phyloP scores from a whole-genome alignment of 2,113 vertebrate genomes.

The Platichthys stellatus region DNA sequence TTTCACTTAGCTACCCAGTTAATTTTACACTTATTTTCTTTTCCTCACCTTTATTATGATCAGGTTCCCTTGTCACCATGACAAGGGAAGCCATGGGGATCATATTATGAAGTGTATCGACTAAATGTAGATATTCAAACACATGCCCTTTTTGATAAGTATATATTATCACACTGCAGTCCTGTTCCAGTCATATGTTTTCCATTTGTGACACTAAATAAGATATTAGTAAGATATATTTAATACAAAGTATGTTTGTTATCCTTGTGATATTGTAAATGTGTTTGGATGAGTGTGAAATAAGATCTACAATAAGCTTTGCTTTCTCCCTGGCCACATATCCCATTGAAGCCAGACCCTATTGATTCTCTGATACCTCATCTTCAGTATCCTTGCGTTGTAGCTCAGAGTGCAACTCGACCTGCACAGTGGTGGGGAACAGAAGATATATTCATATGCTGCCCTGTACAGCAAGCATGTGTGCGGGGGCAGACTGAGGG shows the following conservation, averaged over 20 bases:
- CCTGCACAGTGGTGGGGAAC: conserved; percentile 25
- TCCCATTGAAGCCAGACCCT: conserved; percentile 25
- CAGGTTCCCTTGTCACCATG: background rate
- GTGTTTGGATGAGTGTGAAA: conserved; percentile 40
- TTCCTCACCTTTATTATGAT: background rate
- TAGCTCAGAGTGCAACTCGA: conserved; percentile 30
- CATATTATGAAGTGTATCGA: background rate
- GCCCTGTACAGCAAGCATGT: conserved; percentile 59
- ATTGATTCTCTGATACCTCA: conserved; percentile 47
- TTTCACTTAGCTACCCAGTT: background rate
- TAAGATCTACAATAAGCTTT: conserved; percentile 23
- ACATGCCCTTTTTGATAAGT: background rate
- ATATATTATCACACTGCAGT: background rate
- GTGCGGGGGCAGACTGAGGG: conserved; percentile 63
- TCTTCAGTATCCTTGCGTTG: conserved; percentile 48
- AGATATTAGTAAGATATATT: background rate
- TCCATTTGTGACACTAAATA: background rate
- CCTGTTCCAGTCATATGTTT: background rate
- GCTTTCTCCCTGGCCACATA: conserved; percentile 24
- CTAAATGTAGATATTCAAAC: background rate
- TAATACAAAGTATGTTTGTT: background rate
- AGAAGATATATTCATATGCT: conserved; percentile 57
- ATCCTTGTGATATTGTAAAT: conserved; percentile 21
- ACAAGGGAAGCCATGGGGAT: background rate
- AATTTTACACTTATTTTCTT: background rate